phyloP scores from a whole-genome alignment of 2,888 invertebrate species.

The Atethmia centrago region DNA sequence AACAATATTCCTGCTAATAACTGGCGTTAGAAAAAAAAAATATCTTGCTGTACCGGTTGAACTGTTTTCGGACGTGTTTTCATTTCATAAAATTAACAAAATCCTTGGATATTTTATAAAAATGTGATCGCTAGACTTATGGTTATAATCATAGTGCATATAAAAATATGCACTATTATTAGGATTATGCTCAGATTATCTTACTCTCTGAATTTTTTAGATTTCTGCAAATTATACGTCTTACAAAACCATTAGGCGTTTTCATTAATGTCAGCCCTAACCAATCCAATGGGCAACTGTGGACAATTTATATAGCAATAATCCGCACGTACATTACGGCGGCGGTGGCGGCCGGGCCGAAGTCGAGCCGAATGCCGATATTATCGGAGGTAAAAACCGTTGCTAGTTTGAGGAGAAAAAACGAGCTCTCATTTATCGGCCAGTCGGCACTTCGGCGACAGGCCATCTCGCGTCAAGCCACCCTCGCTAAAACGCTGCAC shows the following conservation, averaged over 20 bases:
- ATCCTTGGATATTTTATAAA: too few relatives aligned
- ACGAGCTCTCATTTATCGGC: constrained; percentile 89
- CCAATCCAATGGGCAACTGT: constrained; percentile 86
- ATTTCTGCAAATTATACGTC: too few relatives aligned
- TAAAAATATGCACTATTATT: too few relatives aligned
- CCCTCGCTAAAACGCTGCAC: constrained; percentile 65
- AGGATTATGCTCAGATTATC: too few relatives aligned
- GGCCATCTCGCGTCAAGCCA: constrained; percentile 72
- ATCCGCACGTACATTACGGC: constrained; percentile 88
- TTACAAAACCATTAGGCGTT: not conserved
- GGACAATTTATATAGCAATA: constrained; percentile 91
- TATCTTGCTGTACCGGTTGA: too few relatives aligned
- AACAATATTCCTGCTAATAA: too few relatives aligned
- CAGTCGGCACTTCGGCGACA: constrained; percentile 83
- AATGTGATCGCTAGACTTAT: too few relatives aligned
- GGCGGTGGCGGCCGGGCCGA: constrained; percentile 68
- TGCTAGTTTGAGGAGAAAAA: constrained; percentile 89
- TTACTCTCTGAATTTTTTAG: too few relatives aligned
- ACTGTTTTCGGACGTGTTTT: too few relatives aligned
- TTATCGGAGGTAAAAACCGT: constrained; percentile 86
- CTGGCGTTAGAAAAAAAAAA: too few relatives aligned
- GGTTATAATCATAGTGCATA: too few relatives aligned
- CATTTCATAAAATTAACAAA: too few relatives aligned
- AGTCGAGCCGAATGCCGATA: constrained; percentile 81
- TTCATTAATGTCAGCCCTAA: constrained; percentile 77